Conservation (phyloP, 2,113 vertebrate genomes). For the Pangasianodon gigas region DNA sequence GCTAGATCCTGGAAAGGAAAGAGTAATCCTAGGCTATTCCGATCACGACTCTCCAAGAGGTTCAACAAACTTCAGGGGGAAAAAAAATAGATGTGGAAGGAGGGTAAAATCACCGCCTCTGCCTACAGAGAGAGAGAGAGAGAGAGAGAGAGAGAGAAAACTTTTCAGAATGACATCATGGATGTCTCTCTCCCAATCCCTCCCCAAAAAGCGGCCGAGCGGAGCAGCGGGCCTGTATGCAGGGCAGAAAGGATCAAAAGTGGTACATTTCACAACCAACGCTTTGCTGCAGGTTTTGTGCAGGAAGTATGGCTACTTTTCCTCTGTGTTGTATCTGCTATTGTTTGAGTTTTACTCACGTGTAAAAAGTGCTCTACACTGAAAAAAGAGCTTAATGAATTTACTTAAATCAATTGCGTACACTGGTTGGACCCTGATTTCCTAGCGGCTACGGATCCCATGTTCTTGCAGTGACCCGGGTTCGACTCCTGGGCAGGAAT, state of each 20-base stretch:
- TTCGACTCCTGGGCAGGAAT: too few relatives aligned
- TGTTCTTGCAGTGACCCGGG: too few relatives aligned
- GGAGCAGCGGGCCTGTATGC: neutral
- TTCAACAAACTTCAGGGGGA: constrained; percentile 40
- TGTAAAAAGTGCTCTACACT: too few relatives aligned
- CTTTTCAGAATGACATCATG: constrained; percentile 77
- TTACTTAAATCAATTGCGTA: too few relatives aligned
- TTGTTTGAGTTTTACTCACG: too few relatives aligned
- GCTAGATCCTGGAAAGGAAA: neutral
- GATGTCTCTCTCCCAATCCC: constrained; percentile 25
- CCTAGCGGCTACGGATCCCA: too few relatives aligned
- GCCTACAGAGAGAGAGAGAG: constrained; percentile 63
- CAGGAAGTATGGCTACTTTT: neutral
- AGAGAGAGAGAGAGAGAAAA: constrained; percentile 68
- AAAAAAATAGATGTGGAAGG: constrained; percentile 40
- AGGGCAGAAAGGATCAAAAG: neutral
- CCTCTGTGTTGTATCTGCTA: neutral
- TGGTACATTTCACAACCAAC: neutral
- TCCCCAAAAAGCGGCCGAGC: constrained; percentile 49
- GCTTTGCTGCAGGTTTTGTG: neutral
- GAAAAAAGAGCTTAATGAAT: too few relatives aligned
- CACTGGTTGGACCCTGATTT: too few relatives aligned
- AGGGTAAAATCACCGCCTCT: constrained; percentile 61
- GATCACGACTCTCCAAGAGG: neutral
- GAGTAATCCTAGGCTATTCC: neutral